A percentile compares a stretch with the other conserved stretches of the same genome.
Conservation (phyloP, 2,113 vertebrate species). For the Sylvicapra grimmia region DNA sequence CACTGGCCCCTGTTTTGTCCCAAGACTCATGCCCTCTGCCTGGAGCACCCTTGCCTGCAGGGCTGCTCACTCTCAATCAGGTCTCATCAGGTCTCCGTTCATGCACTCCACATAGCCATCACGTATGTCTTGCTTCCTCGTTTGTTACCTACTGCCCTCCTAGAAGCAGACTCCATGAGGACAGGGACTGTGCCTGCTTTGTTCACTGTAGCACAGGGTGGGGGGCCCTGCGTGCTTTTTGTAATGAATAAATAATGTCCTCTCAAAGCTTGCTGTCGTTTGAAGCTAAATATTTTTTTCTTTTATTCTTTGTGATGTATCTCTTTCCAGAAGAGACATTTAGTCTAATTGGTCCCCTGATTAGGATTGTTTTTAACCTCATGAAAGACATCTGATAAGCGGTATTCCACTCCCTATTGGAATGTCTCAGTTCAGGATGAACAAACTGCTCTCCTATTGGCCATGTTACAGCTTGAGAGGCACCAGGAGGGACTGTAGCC, state of each 20-base stretch:
- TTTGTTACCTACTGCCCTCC: neutral
- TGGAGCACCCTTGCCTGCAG: too few relatives aligned
- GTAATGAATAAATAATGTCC: neutral
- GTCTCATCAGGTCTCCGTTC: neutral
- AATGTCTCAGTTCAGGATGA: neutral
- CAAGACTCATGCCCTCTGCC: neutral
- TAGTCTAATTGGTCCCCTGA: neutral
- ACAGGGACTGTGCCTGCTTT: neutral
- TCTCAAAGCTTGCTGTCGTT: neutral
- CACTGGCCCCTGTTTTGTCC: neutral
- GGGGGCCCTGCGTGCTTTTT: neutral
- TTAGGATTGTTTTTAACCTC: neutral
- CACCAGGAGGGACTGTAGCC: neutral
- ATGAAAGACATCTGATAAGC: neutral
- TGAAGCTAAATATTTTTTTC: neutral
- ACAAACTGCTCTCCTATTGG: neutral
- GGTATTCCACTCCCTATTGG: neutral
- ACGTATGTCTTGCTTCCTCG: neutral
- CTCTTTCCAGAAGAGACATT: neutral
- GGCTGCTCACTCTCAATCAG: neutral
- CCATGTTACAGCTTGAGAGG: neutral
- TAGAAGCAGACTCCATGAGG: neutral
- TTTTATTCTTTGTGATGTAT: neutral
- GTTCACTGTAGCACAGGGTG: neutral
- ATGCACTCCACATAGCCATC: neutral